phyloP scores from a whole-genome alignment of 2,797 vertebrate species.

The Acanthornis magna region DNA sequence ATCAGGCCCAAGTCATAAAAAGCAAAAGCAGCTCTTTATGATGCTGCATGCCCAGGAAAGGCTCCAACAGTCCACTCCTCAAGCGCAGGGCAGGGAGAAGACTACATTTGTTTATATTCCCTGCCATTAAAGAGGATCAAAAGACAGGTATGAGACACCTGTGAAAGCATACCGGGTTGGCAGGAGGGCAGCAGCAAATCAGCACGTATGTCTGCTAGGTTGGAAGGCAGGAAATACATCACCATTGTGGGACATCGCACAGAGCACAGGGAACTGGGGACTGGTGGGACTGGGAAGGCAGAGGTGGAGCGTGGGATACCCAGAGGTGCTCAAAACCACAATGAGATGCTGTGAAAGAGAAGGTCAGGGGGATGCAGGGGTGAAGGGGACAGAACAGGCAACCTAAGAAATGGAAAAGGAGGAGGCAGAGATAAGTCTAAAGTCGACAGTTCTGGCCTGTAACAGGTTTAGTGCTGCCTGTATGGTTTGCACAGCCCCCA shows the following conservation, averaged over 20 bases:
- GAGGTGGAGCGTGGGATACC: rapidly evolving
- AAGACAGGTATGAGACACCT: not conserved
- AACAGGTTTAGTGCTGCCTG: not conserved
- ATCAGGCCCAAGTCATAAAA: not conserved
- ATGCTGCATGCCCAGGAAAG: not conserved
- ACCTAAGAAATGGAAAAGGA: not conserved
- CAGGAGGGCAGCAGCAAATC: not conserved
- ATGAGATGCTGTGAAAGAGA: not conserved
- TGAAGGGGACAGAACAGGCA: not conserved
- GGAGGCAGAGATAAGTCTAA: not conserved
- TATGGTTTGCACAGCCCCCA: not conserved
- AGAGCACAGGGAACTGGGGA: not conserved
- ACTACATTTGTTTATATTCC: not conserved
- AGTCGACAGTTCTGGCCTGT: not conserved
- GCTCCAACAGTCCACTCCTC: not conserved
- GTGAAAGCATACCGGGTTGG: not conserved
- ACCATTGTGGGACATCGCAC: rapidly evolving
- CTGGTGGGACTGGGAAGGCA: not conserved
- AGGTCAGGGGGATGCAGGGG: too few species aligned
- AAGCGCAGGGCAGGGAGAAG: not conserved
- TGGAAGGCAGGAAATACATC: not conserved
- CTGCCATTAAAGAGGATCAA: not conserved
- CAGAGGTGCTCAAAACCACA: not conserved
- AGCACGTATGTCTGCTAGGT: rapidly evolving
- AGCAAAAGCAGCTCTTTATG: not conserved